phyloP scores from a whole-genome alignment of 2,888 invertebrate genomes.

The Arrhopalites spinosus region DNA sequence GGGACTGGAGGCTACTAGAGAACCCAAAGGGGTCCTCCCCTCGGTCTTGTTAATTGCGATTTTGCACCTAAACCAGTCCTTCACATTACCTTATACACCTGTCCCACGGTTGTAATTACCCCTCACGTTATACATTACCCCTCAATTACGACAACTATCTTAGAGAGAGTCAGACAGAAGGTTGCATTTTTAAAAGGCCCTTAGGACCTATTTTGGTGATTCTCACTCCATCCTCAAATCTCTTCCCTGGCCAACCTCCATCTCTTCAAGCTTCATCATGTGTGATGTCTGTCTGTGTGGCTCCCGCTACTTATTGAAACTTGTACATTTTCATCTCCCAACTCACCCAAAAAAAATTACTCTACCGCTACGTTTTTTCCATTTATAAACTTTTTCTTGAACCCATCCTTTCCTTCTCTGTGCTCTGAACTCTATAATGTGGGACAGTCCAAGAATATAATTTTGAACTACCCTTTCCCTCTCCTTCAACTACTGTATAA shows the following conservation, averaged over 20 bases:
- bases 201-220: neutral
- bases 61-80: conserved; percentile 39
- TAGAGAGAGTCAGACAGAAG: neutral
- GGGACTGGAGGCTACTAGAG: conserved; percentile 6
- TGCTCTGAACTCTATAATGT: too few relatives aligned
- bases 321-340: neutral
- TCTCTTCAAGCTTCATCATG: too few relatives aligned
- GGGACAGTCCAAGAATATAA: too few relatives aligned
- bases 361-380: too few relatives aligned
- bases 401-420: too few relatives aligned
- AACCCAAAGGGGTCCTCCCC: conserved; percentile 25
- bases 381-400: too few relatives aligned
- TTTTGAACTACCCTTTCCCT: too few relatives aligned
- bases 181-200: neutral
- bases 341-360: too few relatives aligned
- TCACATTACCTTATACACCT: conserved; percentile 13
- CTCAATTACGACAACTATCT: neutral
- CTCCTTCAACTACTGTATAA: too few relatives aligned
- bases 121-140: neutral
- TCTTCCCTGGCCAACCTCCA: neutral
- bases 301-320: neutral
- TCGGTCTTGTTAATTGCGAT: conserved; percentile 42
- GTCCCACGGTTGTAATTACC: conserved; percentile 17
- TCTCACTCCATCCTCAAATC: conserved; percentile 4
- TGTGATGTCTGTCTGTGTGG: too few relatives aligned